These are phyloP conservation scores for Drosophila takahashii DNA, from an alignment of 1,140 invertebrate species.

Conservation along the genomic window DNA sequence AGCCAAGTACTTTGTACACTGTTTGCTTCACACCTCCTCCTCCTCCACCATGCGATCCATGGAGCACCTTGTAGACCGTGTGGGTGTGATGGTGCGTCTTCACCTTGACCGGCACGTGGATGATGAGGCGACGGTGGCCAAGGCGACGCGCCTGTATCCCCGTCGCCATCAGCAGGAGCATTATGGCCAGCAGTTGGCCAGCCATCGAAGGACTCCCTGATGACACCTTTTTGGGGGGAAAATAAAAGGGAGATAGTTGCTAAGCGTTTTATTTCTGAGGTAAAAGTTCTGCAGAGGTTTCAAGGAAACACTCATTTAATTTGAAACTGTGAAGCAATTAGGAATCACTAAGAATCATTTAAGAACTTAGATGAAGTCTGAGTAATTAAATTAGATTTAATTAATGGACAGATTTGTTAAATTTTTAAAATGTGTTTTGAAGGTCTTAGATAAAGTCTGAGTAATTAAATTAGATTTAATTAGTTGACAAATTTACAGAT, in stretches of 20 bases:
- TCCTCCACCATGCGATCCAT: conserved; percentile 25
- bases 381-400: too few relatives aligned
- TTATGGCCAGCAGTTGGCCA: conserved; percentile 39
- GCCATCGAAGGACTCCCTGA: conserved; percentile 14
- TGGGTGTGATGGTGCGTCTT: conserved; percentile 81
- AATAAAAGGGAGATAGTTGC: neutral
- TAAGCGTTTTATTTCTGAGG: neutral
- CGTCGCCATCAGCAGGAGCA: conserved; percentile 53
- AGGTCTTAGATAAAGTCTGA: too few relatives aligned
- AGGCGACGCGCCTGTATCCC: conserved; percentile 57
- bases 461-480: too few relatives aligned
- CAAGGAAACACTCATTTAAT: neutral
- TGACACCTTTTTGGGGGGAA: neutral
- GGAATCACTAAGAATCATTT: too few relatives aligned
- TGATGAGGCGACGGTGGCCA: conserved; percentile 68
- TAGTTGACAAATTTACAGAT: too few relatives aligned
- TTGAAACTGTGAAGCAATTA: too few relatives aligned
- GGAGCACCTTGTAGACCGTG: conserved; percentile 74
- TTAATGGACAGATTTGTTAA: too few relatives aligned
- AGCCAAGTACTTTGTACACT: conserved; percentile 70
- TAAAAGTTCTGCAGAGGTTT: neutral
- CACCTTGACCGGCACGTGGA: conserved; percentile 78
- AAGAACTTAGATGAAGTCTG: too few relatives aligned
- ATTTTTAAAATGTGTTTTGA: too few relatives aligned
- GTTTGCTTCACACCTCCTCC: conserved; percentile 68